Base-by-base conservation (phyloP, 2,888 invertebrate genomes). In the Calliopum simillimum region DNA sequence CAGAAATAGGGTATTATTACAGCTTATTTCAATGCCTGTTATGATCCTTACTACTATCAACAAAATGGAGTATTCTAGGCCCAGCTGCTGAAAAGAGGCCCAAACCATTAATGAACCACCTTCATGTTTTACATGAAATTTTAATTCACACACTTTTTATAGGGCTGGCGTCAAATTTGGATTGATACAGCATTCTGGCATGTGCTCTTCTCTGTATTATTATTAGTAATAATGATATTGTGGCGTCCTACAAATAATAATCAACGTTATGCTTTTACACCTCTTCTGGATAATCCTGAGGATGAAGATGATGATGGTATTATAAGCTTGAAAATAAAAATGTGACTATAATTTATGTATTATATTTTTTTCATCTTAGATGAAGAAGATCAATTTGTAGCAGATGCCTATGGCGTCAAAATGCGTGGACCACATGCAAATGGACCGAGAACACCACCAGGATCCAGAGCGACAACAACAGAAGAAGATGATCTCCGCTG, bases 221-320 rank as follows among this genome's bases (percentile, higher is more conserved):
- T 98, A 25, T 87, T 94, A 47, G 95, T 95, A 44, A 98, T 98
- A 77, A 97, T 98, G 95, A 90, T 98, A 74, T 89, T 98, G 73
- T 98, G 97, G 97, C 89, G 98, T 76, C 98, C 98, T 5, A 96
- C 96, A 19, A 95, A 95, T 84, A 98, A 98, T 87, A 98, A 97
- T 87, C 97, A 97, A 87, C 90, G 96, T 79, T 95, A 92, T 86
- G 97, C 98, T 3, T 98, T 98, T 87, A 96, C 96, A 1, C 97
- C 97, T 58, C 89, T 98, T 43, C 87, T 97, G 16, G 98, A 95
- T 89, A 89, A 90, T 87, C 88, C 94, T 23, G 92, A 95, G 77
- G 94, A 93, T 73, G 93, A 92, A 61, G 92, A 92, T 74, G 92
- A 92, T 64, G 92, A 91, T 85, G 90, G 85, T 84, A 77, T 41